phyloP scores from a whole-genome alignment of 2,113 vertebrate species.

The Lanius ludovicianus region DNA sequence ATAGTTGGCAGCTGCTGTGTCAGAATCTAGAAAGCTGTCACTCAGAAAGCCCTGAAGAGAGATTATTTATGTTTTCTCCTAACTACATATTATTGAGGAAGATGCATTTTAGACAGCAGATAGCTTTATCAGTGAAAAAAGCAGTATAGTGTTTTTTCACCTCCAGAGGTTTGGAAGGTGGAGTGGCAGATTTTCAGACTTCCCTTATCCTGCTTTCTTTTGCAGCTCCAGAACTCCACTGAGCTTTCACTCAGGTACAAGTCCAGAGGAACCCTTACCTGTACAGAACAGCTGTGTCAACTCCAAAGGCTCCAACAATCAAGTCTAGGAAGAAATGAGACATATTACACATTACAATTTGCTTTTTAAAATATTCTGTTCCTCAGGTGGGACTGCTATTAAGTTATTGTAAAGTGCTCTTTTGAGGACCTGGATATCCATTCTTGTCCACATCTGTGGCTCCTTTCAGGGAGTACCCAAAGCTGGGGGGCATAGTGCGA shows the following conservation, averaged over 20 bases:
- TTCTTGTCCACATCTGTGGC: slow-evolving; percentile 93
- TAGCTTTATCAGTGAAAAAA: background rate
- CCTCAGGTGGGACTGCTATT: background rate
- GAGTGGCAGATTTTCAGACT: background rate
- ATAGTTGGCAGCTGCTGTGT: background rate
- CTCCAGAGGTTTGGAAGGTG: background rate
- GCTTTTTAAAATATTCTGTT: rapidly evolving
- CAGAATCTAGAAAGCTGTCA: background rate
- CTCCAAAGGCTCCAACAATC: slow-evolving; percentile 94
- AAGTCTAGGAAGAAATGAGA: slow-evolving; percentile 80
- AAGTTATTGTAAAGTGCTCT: background rate
- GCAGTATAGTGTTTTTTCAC: background rate
- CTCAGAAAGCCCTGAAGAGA: background rate
- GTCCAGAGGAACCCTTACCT: slow-evolving; percentile 72
- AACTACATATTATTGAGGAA: background rate
- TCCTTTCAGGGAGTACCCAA: slow-evolving; percentile 93
- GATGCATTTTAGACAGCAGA: background rate
- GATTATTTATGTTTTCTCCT: background rate
- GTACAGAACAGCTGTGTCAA: slow-evolving; percentile 91
- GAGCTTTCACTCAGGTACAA: background rate
- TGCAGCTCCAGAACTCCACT: background rate
- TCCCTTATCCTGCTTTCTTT: background rate
- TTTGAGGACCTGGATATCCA: slow-evolving; percentile 88
- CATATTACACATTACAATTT: background rate
- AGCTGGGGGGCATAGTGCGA: slow-evolving; percentile 90